Evolutionary conservation across 2,797 vertebrate genomes (phyloP).

Genomic region (Halcyon smyrnensis): DNA sequence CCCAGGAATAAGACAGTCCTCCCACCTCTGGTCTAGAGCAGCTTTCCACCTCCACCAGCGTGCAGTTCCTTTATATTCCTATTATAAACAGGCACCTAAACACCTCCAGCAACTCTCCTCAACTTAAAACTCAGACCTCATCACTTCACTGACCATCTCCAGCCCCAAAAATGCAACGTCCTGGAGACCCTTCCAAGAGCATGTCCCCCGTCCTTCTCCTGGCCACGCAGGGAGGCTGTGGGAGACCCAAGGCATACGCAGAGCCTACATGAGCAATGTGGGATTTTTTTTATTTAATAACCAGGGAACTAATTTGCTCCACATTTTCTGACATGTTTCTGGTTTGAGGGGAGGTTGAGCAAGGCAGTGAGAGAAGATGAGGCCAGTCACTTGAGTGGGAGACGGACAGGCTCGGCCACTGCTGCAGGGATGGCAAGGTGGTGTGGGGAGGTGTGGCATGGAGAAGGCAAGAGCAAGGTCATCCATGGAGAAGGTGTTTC

Average conservation of each 20-base stretch:
- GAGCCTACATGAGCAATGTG: neutral
- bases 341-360: neutral
- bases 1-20: neutral
- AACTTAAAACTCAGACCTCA: neutral
- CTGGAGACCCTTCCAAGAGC: neutral
- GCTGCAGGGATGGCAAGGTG: rapidly evolving
- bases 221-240: rapidly evolving
- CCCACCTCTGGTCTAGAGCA: neutral
- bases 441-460: rapidly evolving
- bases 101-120: neutral
- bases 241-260: neutral
- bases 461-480: neutral
- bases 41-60: neutral
- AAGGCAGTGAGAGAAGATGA: neutral
- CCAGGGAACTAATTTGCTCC: neutral
- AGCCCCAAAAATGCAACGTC: rapidly evolving
- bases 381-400: rapidly evolving
- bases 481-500: neutral
- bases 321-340: neutral
- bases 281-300: neutral
- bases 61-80: neutral
- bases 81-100: neutral
- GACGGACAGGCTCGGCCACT: rapidly evolving
- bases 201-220: neutral
- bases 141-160: neutral